A percentile compares a stretch with the other conserved stretches of the same genome.
Conservation (phyloP, 1,140 invertebrate genomes). For the Cyclina sinensis region DNA sequence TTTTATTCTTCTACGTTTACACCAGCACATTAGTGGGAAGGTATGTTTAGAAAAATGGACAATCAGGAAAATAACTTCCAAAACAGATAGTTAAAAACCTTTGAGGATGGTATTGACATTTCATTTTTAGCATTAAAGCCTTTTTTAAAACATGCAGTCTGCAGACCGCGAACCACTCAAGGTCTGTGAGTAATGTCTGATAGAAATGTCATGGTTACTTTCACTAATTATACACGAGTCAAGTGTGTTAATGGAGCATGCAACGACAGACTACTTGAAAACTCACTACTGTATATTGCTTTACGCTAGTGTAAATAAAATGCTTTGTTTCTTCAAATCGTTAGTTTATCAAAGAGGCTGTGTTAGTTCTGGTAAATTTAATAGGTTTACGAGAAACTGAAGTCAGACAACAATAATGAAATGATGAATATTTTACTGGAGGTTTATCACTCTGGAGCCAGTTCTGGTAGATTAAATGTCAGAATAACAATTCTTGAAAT, state of each 20-base stretch:
- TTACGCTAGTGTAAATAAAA: not conserved
- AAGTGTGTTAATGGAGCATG: constrained; percentile 9
- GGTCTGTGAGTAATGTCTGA: not conserved
- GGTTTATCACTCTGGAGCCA: not conserved
- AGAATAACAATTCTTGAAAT: not conserved
- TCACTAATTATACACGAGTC: not conserved
- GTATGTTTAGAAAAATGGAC: no score
- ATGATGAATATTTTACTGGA: not conserved
- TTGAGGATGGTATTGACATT: no score
- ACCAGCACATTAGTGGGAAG: no score
- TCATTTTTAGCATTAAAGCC: no score
- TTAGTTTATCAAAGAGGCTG: not conserved
- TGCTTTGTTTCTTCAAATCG: not conserved
- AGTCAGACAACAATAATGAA: not conserved
- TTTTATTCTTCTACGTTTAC: no score
- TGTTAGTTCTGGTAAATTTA: not conserved
- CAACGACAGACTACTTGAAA: not conserved
- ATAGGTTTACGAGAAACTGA: not conserved
- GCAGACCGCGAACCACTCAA: no score
- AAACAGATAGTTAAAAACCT: no score
- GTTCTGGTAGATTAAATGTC: constrained; percentile 1
- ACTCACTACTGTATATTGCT: not conserved
- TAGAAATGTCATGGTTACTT: not conserved
- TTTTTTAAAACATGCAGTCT: no score
- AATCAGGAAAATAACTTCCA: no score